These are phyloP conservation scores for Toxotes jaculatrix DNA, from an alignment of 2,113 vertebrate genomes.

Conservation along the genomic window DNA sequence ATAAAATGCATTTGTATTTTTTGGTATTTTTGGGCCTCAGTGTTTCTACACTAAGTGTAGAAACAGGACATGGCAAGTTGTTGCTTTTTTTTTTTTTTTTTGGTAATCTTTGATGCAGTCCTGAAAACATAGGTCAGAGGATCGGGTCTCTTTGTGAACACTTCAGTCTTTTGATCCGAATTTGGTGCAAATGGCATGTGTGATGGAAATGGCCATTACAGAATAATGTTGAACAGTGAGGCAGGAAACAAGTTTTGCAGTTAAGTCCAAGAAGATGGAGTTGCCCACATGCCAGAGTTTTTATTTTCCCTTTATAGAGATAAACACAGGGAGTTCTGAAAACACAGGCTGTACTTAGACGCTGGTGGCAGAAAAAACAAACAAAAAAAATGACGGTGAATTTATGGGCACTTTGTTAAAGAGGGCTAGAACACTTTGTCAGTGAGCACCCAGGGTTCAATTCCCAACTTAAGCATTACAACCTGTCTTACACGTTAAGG, in stretches of 20 bases:
- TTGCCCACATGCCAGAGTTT: neutral
- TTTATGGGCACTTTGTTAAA: neutral
- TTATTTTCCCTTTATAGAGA: neutral
- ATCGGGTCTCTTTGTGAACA: neutral
- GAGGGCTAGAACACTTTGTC: neutral
- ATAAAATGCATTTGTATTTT: too few relatives aligned
- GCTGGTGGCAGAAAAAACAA: neutral
- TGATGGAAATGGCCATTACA: neutral
- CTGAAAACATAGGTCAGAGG: neutral
- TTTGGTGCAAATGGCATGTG: neutral
- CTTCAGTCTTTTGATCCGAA: neutral
- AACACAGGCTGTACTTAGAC: neutral
- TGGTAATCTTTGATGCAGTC: neutral
- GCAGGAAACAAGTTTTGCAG: neutral
- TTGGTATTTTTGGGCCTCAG: neutral
- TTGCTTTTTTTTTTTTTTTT: too few relatives aligned
- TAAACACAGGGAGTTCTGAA: neutral
- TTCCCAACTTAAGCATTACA: too few relatives aligned
- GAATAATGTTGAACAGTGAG: neutral
- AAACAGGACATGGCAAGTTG: neutral
- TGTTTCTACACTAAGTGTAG: neutral
- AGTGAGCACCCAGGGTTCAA: too few relatives aligned
- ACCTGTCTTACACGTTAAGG: too few relatives aligned
- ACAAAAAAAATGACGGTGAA: neutral
- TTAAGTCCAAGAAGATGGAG: neutral